These are phyloP conservation scores for Rhabdornis inornatus DNA, from an alignment of 2,113 vertebrate genomes.

Conservation along the genomic window DNA sequence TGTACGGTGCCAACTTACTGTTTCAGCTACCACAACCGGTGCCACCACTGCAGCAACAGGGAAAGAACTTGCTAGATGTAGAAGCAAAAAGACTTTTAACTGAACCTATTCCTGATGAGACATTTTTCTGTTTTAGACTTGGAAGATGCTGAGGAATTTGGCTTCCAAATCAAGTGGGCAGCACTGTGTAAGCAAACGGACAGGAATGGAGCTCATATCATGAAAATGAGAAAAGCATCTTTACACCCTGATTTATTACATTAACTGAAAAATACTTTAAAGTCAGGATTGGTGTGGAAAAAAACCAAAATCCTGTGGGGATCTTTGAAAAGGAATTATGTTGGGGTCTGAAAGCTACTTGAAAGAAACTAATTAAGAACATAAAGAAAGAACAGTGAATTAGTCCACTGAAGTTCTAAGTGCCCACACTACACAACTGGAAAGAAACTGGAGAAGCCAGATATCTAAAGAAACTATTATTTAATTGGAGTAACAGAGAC, in stretches of 20 bases:
- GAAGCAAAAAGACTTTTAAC: background rate
- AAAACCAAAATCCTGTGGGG: background rate
- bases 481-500: background rate
- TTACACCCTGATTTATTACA: background rate
- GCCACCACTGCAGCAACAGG: background rate
- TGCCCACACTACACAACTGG: background rate
- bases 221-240: background rate
- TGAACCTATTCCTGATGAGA: background rate
- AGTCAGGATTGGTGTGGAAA: background rate
- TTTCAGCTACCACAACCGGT: background rate
- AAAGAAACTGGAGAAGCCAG: background rate
- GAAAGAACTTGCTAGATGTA: background rate
- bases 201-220: background rate
- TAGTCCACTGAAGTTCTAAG: background rate
- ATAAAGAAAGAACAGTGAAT: background rate
- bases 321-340: background rate
- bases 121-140: background rate
- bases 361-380: background rate
- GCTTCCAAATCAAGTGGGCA: background rate
- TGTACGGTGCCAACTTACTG: background rate
- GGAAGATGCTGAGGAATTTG: background rate
- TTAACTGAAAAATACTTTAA: background rate
- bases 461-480: background rate
- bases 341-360: background rate
- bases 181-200: background rate